Evolutionary conservation across 1,140 invertebrate genomes (phyloP), one percentile per base, ranked within the genome.

Genomic region (Philotrypesis tridentata): DNA sequence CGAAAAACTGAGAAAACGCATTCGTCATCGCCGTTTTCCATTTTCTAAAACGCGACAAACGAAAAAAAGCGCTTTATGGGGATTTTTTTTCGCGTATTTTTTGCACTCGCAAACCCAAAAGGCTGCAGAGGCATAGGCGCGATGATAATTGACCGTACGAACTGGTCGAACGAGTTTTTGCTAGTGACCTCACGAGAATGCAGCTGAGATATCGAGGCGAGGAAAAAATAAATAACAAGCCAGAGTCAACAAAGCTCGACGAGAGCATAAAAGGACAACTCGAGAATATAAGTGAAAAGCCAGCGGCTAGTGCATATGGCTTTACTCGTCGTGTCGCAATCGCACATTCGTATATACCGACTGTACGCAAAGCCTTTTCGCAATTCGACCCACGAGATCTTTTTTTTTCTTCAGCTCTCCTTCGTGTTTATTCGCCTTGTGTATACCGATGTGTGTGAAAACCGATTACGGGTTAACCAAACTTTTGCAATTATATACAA

Each of bases 211-310:
- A n/a, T 55, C 48, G 48, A 55, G 21, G 48, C 6, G 48, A 55
- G 21, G n/a, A 60, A 74, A 60, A 61, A 60, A 74, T 55, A 4
- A 55, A 55, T 55, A n/a, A 21, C 48, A 14, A 55, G 48, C n/a
- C n/a, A n/a, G 21, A n/a, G 6, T 55, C 48, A n/a, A 55, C 48
- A 55, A 65, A 65, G 61, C 23, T 27, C 12, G 61, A 12, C 31
- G 21, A 29, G 67, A 21, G 31, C 67, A 29, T 17, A 70, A 70
- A 37, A 33, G 67, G 67, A 31, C 14, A 70, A 21, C 27, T 29
- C 31, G 21, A 37, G 67, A 70, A 37, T 37, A 70, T 70, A 11
- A 70, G 67, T 8, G 67, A 70, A 37, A 70, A 70, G 67, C 5
- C 6, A 33, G 1, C 12, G 5, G 14, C 61, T 2, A 70, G 29